Percentiles rank a stretch among this genome's conserved stretches.
Conservation (phyloP, 1,140 invertebrate genomes). For the Nasonia giraulti region DNA sequence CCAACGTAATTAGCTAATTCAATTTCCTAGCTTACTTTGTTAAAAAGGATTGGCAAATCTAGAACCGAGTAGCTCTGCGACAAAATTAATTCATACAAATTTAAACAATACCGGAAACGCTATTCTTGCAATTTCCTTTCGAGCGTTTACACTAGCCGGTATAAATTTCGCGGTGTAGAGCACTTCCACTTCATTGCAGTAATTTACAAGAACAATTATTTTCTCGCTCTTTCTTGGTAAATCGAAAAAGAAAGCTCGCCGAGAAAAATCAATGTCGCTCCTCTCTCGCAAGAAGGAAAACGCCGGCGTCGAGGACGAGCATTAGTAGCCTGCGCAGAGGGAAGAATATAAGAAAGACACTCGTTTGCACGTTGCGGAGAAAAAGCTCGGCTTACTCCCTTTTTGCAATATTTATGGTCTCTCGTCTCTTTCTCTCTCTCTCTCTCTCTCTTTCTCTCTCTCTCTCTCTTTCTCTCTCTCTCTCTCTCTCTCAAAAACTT, state of each 20-base stretch:
- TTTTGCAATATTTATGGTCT: slow-evolving; percentile 61
- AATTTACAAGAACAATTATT: not conserved
- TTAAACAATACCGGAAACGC: not conserved
- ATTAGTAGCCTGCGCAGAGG: too few species aligned
- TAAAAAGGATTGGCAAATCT: too few species aligned
- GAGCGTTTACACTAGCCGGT: not conserved
- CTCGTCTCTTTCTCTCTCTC: slow-evolving; percentile 51
- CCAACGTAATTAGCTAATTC: too few species aligned
- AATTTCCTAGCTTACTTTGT: too few species aligned
- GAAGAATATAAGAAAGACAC: not conserved
- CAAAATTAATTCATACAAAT: not conserved
- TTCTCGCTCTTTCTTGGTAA: not conserved
- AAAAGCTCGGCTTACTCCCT: slow-evolving; percentile 47
- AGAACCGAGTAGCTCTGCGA: not conserved
- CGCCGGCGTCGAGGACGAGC: not conserved
- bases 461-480: too few species aligned
- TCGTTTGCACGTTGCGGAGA: not conserved
- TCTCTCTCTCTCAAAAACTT: slow-evolving; percentile 24
- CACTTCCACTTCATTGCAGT: not conserved
- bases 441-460: slow-evolving; percentile 50
- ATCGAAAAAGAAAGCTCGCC: not conserved
- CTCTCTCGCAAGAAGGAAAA: slow-evolving; percentile 24
- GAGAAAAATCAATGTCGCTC: not conserved
- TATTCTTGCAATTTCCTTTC: not conserved
- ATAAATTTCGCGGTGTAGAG: not conserved